Conservation (phyloP, 2,888 invertebrate species). For the Atethmia centrago region DNA sequence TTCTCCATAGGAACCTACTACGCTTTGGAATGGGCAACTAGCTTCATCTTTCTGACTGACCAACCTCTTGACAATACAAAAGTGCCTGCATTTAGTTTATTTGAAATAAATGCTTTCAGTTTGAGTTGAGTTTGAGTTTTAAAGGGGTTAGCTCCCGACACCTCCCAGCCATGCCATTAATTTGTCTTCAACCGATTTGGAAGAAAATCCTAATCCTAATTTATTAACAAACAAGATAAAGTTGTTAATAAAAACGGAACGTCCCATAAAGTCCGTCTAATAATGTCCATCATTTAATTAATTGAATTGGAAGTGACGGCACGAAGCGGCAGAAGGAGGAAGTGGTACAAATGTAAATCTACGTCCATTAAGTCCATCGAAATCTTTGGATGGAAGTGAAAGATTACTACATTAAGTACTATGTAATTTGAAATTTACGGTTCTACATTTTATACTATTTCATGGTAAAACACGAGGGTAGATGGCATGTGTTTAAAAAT, state of each 20-base stretch:
- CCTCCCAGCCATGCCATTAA: too few relatives aligned
- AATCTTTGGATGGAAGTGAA: constrained; percentile 43
- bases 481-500: background rate
- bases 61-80: too few relatives aligned
- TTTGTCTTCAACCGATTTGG: background rate
- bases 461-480: background rate
- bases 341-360: constrained; percentile 67
- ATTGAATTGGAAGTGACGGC: constrained; percentile 45
- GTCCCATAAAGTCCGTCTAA: constrained; percentile 47
- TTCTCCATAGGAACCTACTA: too few relatives aligned
- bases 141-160: too few relatives aligned
- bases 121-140: too few relatives aligned
- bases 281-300: constrained; percentile 52
- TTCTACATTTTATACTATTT: background rate
- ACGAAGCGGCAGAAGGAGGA: background rate
- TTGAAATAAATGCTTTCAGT: too few relatives aligned
- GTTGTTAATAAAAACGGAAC: constrained; percentile 49
- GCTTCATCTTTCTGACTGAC: too few relatives aligned
- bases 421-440: constrained; percentile 24
- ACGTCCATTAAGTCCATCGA: constrained; percentile 48
- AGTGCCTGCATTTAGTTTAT: too few relatives aligned
- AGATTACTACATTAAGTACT: constrained; percentile 39
- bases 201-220: constrained; percentile 9
- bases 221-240: constrained; percentile 33
- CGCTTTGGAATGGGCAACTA: too few relatives aligned